phyloP scores from a whole-genome alignment of 2,113 vertebrate species.

The Ploceus nigricollis region DNA sequence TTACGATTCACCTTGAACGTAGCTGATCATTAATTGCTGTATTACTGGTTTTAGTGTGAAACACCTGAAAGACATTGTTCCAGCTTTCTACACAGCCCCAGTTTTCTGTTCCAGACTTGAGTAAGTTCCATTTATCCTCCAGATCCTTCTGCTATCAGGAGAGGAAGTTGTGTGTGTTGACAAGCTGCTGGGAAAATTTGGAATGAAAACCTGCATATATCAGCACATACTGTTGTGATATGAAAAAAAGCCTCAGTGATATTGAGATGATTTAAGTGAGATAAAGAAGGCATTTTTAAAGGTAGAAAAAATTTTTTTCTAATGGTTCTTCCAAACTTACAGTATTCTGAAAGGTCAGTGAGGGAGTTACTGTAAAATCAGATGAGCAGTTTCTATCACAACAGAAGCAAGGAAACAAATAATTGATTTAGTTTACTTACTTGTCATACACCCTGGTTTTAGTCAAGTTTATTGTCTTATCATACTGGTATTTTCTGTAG shows the following conservation, averaged over 20 bases:
- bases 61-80: background rate
- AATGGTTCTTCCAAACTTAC: background rate
- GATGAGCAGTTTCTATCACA: background rate
- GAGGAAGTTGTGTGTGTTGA: background rate
- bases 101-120: background rate
- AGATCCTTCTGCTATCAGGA: background rate
- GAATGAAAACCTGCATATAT: background rate
- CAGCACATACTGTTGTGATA: background rate
- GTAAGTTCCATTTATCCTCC: background rate
- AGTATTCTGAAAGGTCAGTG: background rate
- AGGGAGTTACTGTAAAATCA: background rate
- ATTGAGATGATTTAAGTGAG: background rate
- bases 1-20: background rate
- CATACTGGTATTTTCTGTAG: slow-evolving; percentile 66
- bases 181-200: background rate
- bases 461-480: slow-evolving; percentile 67
- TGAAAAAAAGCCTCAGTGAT: background rate
- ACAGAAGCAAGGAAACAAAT: background rate
- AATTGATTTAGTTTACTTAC: slow-evolving; percentile 52
- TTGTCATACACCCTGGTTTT: slow-evolving; percentile 64
- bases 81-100: background rate
- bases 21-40: background rate
- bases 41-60: background rate
- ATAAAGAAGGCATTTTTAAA: background rate
- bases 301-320: background rate